Conservation (phyloP, 2,797 vertebrate species). For the Myioborus miniatus region DNA sequence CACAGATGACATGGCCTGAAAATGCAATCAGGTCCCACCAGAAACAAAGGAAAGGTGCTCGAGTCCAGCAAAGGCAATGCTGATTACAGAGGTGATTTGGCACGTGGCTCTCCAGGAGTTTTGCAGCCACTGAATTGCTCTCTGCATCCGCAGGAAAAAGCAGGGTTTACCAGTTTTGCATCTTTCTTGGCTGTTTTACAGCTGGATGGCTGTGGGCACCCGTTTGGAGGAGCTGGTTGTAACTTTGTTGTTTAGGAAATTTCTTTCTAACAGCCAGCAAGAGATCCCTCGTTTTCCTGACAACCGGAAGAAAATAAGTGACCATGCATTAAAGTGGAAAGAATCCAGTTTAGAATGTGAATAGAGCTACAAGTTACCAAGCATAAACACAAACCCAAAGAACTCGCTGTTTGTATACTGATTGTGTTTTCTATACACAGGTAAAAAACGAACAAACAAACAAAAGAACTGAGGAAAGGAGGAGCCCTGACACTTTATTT, state of each 20-base stretch:
- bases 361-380: slow-evolving; percentile 79
- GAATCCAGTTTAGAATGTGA: slow-evolving; percentile 76
- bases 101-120: rapidly evolving
- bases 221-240: slow-evolving; percentile 12
- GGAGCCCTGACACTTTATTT: background rate
- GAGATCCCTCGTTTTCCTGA: slow-evolving; percentile 82
- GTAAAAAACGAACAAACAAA: background rate
- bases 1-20: background rate
- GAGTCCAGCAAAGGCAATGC: background rate
- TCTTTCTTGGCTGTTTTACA: background rate
- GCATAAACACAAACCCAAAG: slow-evolving; percentile 83
- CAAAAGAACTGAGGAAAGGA: background rate
- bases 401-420: slow-evolving; percentile 63
- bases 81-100: background rate
- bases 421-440: background rate
- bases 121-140: background rate
- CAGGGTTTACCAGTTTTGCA: background rate
- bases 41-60: background rate
- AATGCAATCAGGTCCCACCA: background rate
- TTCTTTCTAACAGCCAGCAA: slow-evolving; percentile 74
- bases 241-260: slow-evolving; percentile 80
- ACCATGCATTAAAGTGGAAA: slow-evolving; percentile 73
- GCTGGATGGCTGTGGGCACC: background rate
- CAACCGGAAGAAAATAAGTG: slow-evolving; percentile 74
- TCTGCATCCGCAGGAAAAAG: background rate